These are phyloP conservation scores for Semotilus atromaculatus DNA, from an alignment of 2,797 vertebrate genomes.

Conservation along the genomic window DNA sequence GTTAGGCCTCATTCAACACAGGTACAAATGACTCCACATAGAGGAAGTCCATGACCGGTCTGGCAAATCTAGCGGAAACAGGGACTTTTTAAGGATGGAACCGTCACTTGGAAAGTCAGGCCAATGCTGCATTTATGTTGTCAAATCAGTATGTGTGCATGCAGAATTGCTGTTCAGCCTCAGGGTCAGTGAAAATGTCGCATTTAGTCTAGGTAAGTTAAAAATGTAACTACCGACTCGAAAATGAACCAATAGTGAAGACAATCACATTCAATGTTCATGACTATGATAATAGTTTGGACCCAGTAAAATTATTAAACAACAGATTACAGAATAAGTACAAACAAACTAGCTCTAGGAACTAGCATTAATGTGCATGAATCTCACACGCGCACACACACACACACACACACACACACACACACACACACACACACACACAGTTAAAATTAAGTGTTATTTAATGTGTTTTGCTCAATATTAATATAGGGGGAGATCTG, in stretches of 20 bases:
- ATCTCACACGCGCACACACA: too few species aligned
- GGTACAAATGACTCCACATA: slow-evolving; percentile 53
- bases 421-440: too few species aligned
- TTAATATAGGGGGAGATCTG: too few species aligned
- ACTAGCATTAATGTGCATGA: too few species aligned
- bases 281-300: not conserved
- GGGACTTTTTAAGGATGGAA: slow-evolving; percentile 59
- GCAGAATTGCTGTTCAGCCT: not conserved
- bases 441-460: too few species aligned
- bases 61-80: slow-evolving; percentile 66
- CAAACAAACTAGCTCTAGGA: not conserved
- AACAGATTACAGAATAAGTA: slow-evolving; percentile 18
- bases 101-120: slow-evolving; percentile 44
- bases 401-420: too few species aligned
- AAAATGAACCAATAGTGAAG: not conserved
- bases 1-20: slow-evolving; percentile 43
- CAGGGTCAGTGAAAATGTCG: not conserved
- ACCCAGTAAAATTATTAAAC: not conserved
- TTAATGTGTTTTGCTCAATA: too few species aligned
- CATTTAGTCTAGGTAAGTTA: not conserved
- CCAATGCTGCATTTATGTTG: slow-evolving; percentile 8
- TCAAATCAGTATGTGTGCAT: not conserved
- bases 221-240: not conserved
- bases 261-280: not conserved
- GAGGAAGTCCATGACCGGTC: slow-evolving; percentile 57